Evolutionary conservation across 2,888 invertebrate species (phyloP).

Genomic region (Drosophila melanosoma): DNA sequence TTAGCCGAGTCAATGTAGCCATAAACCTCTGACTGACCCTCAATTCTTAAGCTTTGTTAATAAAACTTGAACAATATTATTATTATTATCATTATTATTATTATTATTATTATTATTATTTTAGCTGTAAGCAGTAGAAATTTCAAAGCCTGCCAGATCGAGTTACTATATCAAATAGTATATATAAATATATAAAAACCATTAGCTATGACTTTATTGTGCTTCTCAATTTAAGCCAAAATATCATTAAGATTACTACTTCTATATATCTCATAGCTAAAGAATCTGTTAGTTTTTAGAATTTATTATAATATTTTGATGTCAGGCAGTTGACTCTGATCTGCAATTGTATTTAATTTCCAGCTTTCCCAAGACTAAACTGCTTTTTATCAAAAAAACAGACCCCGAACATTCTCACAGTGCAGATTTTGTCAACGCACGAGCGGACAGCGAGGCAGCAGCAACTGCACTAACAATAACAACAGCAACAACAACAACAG

Average conservation of each 20-base stretch:
- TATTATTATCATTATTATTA: no score
- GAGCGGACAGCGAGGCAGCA: slow-evolving; percentile 26
- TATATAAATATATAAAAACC: not conserved
- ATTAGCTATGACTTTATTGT: not conserved
- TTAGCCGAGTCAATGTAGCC: not conserved
- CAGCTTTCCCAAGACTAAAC: no score
- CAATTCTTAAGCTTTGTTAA: not conserved
- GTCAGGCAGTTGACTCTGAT: not conserved
- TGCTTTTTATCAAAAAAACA: not conserved
- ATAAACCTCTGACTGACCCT: not conserved
- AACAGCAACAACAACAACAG: slow-evolving; percentile 17
- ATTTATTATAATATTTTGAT: no score
- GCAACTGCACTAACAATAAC: slow-evolving; percentile 14
- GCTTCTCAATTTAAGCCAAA: not conserved
- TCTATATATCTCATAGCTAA: not conserved
- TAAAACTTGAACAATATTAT: not conserved
- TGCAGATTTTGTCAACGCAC: slow-evolving; percentile 56
- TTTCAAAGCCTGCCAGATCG: no score
- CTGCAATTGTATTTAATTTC: not conserved
- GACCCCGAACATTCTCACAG: slow-evolving; percentile 18
- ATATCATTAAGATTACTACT: not conserved
- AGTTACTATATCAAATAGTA: not conserved
- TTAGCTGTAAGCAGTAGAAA: no score
- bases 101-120: no score
- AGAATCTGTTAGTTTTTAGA: not conserved